phyloP scores from a whole-genome alignment of 2,113 vertebrate species.

The Campylomormyrus tamandua region DNA sequence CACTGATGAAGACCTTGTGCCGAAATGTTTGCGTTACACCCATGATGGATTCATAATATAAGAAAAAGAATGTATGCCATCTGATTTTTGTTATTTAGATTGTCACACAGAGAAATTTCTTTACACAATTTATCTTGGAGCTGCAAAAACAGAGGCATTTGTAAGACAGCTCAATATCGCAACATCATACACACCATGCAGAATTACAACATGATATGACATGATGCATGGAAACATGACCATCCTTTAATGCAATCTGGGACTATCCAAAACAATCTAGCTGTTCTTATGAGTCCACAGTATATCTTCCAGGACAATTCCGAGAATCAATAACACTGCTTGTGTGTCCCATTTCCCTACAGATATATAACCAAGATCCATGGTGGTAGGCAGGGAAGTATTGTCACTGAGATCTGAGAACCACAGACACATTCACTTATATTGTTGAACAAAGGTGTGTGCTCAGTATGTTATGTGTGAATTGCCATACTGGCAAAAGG shows the following conservation, averaged over 20 bases:
- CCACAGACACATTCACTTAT: background rate
- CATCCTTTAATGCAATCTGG: background rate
- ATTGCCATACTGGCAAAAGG: background rate
- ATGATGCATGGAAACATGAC: background rate
- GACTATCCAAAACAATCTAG: background rate
- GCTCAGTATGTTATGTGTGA: background rate
- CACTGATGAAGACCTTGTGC: background rate
- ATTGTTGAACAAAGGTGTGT: background rate
- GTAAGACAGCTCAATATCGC: background rate
- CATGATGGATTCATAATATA: background rate
- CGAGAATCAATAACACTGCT: background rate
- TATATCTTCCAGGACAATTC: background rate
- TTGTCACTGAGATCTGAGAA: background rate
- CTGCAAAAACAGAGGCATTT: background rate
- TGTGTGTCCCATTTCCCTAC: background rate
- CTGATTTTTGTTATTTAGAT: background rate
- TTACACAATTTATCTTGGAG: background rate
- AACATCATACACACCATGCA: background rate
- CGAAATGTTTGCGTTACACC: background rate
- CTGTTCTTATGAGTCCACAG: background rate
- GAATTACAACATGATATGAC: background rate
- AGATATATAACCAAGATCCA: background rate
- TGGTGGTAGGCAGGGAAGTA: background rate
- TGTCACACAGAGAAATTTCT: background rate
- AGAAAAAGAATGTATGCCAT: background rate